Evolutionary conservation across 2,113 vertebrate species (phyloP).

Genomic region (Oplegnathus fasciatus): DNA sequence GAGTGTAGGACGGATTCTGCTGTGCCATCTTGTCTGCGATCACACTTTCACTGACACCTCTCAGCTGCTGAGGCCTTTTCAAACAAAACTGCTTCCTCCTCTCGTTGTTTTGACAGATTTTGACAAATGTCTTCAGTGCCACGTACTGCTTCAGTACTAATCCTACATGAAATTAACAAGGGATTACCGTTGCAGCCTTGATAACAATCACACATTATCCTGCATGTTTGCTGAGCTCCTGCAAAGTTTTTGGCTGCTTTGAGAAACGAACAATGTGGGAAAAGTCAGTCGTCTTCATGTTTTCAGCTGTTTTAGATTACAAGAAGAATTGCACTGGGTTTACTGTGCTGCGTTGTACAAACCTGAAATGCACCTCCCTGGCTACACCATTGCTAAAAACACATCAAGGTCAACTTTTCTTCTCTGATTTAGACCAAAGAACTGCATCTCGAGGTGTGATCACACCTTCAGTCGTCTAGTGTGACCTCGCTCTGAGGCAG

Average conservation of each 20-base stretch:
- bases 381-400: background rate
- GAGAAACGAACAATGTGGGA: background rate
- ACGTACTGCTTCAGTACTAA: background rate
- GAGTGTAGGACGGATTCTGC: too few relatives aligned
- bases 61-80: background rate
- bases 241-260: background rate
- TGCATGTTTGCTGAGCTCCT: background rate
- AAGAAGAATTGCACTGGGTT: background rate
- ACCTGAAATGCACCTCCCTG: background rate
- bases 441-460: conserved; percentile 20
- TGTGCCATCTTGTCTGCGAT: background rate
- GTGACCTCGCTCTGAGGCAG: conserved; percentile 9
- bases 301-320: background rate
- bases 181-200: background rate
- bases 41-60: background rate
- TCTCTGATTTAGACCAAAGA: background rate
- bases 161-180: conserved; percentile 23
- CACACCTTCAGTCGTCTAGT: background rate
- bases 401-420: conserved; percentile 6
- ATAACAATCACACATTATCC: background rate
- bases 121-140: background rate
- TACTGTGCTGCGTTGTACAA: background rate
- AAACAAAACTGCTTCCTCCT: too few relatives aligned
- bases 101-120: background rate
- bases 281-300: background rate